Conservation (phyloP, 2,797 vertebrate species). For the Otolemur crassicaudatus region DNA sequence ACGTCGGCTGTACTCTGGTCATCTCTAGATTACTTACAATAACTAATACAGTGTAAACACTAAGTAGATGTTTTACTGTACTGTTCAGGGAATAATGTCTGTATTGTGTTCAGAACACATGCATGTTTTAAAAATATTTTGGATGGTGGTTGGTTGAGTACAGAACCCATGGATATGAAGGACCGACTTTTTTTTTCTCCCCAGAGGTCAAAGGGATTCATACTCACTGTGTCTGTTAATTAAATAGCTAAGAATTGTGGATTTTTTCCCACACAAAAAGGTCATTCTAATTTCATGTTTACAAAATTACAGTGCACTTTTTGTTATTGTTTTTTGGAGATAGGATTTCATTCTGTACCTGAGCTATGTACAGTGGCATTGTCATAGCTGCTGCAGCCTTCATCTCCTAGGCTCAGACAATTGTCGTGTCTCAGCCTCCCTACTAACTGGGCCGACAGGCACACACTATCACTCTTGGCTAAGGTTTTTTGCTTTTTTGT, state of each 20-base stretch:
- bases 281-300: conserved; percentile 11
- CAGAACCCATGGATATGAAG: background rate
- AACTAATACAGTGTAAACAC: background rate
- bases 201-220: background rate
- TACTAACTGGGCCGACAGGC: background rate
- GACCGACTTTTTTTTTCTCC: background rate
- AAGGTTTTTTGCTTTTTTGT: background rate
- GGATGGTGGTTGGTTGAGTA: background rate
- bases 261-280: background rate
- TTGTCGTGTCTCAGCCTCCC: background rate
- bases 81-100: background rate
- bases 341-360: background rate
- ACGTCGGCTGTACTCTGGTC: background rate
- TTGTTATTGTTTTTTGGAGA: background rate
- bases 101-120: background rate
- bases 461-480: background rate
- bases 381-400: background rate
- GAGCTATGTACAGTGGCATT: background rate
- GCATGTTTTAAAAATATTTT: background rate
- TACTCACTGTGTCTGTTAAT: background rate
- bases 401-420: background rate
- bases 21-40: background rate
- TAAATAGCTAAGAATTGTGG: background rate
- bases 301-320: background rate
- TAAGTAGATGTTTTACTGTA: background rate